A percentile compares a stretch with the other conserved stretches of the same genome.
These are phyloP conservation scores for Heliconius hortense DNA, from an alignment of 2,888 invertebrate species.

Conservation along the genomic window DNA sequence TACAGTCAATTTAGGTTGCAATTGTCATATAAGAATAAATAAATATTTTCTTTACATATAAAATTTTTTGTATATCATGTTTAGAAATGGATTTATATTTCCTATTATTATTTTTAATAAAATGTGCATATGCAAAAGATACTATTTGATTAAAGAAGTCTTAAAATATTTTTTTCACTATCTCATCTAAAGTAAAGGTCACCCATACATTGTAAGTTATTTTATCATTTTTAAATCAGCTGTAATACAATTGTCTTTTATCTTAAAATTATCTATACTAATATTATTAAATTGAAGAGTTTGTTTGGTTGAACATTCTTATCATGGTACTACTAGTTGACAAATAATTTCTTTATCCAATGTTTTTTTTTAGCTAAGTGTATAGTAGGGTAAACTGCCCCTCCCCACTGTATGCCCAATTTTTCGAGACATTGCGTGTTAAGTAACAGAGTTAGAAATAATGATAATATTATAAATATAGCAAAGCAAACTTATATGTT, in stretches of 20 bases:
- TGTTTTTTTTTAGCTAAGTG: too few species aligned
- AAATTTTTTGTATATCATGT: neutral
- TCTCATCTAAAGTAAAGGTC: neutral
- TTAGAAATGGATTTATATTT: neutral
- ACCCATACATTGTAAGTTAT: neutral
- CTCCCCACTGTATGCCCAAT: too few species aligned
- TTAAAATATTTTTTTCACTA: neutral
- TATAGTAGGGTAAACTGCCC: too few species aligned
- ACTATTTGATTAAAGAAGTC: neutral
- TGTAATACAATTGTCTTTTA: neutral
- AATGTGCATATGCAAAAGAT: neutral
- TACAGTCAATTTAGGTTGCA: too few species aligned
- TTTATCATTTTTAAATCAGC: neutral
- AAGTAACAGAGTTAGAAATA: too few species aligned
- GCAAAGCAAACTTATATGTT: neutral
- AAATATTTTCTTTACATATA: neutral
- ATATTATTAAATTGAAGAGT: neutral
- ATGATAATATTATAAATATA: neutral
- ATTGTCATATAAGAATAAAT: neutral
- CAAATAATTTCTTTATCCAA: too few species aligned
- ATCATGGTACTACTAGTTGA: too few species aligned
- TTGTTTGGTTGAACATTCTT: neutral
- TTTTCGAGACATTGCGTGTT: too few species aligned
- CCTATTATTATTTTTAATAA: neutral
- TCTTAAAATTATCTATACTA: neutral